Evolutionary conservation across 2,113 vertebrate species (phyloP).

Genomic region (Barbus barbus): DNA sequence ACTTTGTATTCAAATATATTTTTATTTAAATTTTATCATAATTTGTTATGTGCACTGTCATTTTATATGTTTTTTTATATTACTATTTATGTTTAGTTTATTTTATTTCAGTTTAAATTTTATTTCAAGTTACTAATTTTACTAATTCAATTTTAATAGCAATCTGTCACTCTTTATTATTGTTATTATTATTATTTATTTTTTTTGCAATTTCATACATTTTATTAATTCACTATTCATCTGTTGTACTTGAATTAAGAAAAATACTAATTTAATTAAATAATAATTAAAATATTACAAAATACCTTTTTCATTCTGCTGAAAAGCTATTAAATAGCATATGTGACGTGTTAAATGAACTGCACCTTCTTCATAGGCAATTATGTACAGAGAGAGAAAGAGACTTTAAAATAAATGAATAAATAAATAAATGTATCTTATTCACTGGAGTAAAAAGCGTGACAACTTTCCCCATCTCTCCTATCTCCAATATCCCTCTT

Average conservation of each 20-base stretch:
- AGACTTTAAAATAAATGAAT: not conserved
- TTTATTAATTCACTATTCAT: too few relatives aligned
- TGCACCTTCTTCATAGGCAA: not conserved
- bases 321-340: not conserved
- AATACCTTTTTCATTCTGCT: not conserved
- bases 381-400: not conserved
- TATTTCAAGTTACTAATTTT: too few relatives aligned
- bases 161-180: too few relatives aligned
- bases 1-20: too few relatives aligned
- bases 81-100: too few relatives aligned
- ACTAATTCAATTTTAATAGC: too few relatives aligned
- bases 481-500: not conserved
- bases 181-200: too few relatives aligned
- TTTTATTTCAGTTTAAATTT: too few relatives aligned
- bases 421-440: not conserved
- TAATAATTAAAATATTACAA: not conserved
- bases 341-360: not conserved
- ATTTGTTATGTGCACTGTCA: too few relatives aligned
- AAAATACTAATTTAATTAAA: not conserved
- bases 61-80: too few relatives aligned
- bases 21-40: too few relatives aligned
- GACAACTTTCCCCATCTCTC: not conserved
- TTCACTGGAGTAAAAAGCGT: not conserved
- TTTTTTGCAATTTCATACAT: too few relatives aligned
- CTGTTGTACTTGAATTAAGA: not conserved